phyloP scores from a whole-genome alignment of 2,888 invertebrate species.

The Caenorhabditis sp. region DNA sequence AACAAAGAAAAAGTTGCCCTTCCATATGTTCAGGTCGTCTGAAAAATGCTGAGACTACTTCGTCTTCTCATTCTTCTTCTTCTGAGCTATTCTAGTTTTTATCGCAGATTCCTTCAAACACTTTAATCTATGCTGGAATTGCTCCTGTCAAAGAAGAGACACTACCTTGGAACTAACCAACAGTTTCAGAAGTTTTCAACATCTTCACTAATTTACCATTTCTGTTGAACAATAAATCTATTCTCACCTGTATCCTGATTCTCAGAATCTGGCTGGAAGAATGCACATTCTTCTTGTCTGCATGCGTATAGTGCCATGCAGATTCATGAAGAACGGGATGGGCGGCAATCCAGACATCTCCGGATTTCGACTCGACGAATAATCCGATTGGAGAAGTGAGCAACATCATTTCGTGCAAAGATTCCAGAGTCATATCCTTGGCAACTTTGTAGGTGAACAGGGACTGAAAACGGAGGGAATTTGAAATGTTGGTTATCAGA shows the following conservation, averaged over 20 bases:
- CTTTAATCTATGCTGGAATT: slow-evolving; percentile 28
- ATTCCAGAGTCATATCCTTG: slow-evolving; percentile 70
- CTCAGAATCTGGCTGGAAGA: slow-evolving; percentile 76
- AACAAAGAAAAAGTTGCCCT: no score
- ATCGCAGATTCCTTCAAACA: background rate
- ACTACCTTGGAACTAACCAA: background rate
- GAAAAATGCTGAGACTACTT: background rate
- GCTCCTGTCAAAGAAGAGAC: background rate
- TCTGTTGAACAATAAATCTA: background rate
- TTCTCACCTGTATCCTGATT: slow-evolving; percentile 76
- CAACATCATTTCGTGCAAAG: slow-evolving; percentile 74
- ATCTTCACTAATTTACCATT: no score
- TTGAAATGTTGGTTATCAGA: no score
- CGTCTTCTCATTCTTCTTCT: background rate
- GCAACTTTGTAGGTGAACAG: slow-evolving; percentile 73
- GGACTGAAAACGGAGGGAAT: slow-evolving; percentile 26
- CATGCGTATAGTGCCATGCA: slow-evolving; percentile 50
- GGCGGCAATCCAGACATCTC: slow-evolving; percentile 72
- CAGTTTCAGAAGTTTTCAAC: no score
- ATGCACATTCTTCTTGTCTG: slow-evolving; percentile 44
- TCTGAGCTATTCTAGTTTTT: background rate
- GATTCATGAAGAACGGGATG: slow-evolving; percentile 76
- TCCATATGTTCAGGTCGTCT: no score
- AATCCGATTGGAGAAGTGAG: slow-evolving; percentile 74
- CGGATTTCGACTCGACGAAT: slow-evolving; percentile 69